phyloP scores from a whole-genome alignment of 2,797 vertebrate species.

The Melanotaenia boesemani region DNA sequence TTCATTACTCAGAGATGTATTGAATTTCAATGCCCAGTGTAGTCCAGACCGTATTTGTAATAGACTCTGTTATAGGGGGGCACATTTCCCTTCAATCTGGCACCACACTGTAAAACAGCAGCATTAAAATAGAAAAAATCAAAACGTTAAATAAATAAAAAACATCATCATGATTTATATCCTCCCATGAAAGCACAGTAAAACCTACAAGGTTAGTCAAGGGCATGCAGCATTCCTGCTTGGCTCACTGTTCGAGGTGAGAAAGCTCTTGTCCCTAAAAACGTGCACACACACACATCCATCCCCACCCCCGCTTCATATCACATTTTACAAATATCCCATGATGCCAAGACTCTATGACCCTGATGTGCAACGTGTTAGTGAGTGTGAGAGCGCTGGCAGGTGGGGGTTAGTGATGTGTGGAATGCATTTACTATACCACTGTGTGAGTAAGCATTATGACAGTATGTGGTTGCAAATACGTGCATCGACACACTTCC shows the following conservation, averaged over 20 bases:
- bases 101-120: constrained; percentile 72
- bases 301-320: constrained; percentile 48
- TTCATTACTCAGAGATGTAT: constrained; percentile 64
- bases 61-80: constrained; percentile 66
- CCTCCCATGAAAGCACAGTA: constrained; percentile 80
- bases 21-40: constrained; percentile 51
- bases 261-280: constrained; percentile 64
- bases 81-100: constrained; percentile 75
- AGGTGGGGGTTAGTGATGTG: constrained; percentile 44
- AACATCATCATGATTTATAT: constrained; percentile 80
- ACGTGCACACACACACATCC: constrained; percentile 22
- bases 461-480: constrained; percentile 23
- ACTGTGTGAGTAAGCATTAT: constrained; percentile 35
- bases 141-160: constrained; percentile 28
- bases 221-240: constrained; percentile 72
- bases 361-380: constrained; percentile 60
- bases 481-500: constrained; percentile 39
- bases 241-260: constrained; percentile 69
- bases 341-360: constrained; percentile 70
- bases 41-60: constrained; percentile 62
- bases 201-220: constrained; percentile 84
- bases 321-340: constrained; percentile 75
- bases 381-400: constrained; percentile 43
- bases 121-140: constrained; percentile 30
- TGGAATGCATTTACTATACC: constrained; percentile 42